These are phyloP conservation scores for Pygmarrhopalites habei DNA, from an alignment of 1,140 invertebrate species.

Conservation along the genomic window DNA sequence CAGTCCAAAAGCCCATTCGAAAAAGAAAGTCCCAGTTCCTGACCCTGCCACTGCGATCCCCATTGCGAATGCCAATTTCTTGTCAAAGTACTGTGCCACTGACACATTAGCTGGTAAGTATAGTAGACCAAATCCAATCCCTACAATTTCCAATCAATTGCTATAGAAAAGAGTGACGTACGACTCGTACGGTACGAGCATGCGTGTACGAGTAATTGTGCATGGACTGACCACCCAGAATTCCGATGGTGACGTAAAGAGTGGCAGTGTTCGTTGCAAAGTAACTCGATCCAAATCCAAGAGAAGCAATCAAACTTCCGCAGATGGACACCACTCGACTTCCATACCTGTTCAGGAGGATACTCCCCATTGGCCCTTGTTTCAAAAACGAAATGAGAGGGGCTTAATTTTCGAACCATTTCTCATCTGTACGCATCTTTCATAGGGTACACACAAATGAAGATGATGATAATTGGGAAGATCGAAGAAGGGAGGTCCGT, in stretches of 20 bases:
- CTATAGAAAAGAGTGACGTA: not conserved
- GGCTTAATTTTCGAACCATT: too few species aligned
- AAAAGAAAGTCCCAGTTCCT: slow-evolving; percentile 74
- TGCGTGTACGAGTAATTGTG: not conserved
- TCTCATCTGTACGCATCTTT: too few species aligned
- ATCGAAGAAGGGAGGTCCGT: too few species aligned
- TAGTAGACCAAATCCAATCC: slow-evolving; percentile 85
- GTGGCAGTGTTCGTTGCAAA: slow-evolving; percentile 66
- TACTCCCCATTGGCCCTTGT: slow-evolving; percentile 87
- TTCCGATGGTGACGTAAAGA: slow-evolving; percentile 78
- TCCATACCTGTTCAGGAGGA: slow-evolving; percentile 85
- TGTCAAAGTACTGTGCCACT: slow-evolving; percentile 89
- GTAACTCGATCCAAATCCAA: slow-evolving; percentile 65
- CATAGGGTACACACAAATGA: too few species aligned
- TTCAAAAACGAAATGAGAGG: too few species aligned
- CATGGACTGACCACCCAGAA: slow-evolving; percentile 61
- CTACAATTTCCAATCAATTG: slow-evolving; percentile 46
- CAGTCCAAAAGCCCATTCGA: slow-evolving; percentile 63
- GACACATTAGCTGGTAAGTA: slow-evolving; percentile 90
- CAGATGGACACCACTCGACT: slow-evolving; percentile 82
- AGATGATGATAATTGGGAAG: too few species aligned
- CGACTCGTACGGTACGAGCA: not conserved
- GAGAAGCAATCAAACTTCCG: slow-evolving; percentile 68
- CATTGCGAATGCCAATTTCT: slow-evolving; percentile 79
- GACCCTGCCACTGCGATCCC: slow-evolving; percentile 78